Evolutionary conservation across 2,888 invertebrate genomes (phyloP).

Genomic region (Erannis defoliaria): DNA sequence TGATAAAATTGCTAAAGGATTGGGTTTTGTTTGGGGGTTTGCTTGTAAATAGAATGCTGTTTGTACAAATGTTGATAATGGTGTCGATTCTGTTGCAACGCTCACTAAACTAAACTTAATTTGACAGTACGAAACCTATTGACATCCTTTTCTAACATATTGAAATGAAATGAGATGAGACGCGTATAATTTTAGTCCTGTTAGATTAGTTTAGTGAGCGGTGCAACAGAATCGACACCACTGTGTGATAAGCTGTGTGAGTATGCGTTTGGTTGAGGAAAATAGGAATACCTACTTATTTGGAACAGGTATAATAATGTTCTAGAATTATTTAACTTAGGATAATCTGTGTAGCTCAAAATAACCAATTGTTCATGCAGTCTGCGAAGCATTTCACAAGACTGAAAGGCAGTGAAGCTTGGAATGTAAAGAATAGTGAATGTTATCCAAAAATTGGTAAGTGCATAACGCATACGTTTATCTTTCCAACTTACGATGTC

Average conservation of each 20-base stretch:
- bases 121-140: no score
- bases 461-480: not conserved
- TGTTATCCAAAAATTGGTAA: not conserved
- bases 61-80: no score
- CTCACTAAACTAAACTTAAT: no score
- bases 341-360: not conserved
- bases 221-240: no score
- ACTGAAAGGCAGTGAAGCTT: not conserved
- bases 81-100: no score
- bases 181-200: no score
- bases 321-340: not conserved
- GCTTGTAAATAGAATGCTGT: no score
- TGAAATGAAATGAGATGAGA: no score
- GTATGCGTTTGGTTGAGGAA: not conserved
- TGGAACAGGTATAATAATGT: not conserved
- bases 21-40: no score
- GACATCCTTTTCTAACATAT: no score
- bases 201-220: no score
- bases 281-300: not conserved
- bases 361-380: not conserved
- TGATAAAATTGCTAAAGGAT: no score
- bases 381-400: constrained; percentile 1
- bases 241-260: not conserved
- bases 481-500: constrained; percentile 80
- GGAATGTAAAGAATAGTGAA: not conserved